Evolutionary conservation across 1,140 invertebrate genomes (phyloP).

Genomic region (Cryptotermes secundus): DNA sequence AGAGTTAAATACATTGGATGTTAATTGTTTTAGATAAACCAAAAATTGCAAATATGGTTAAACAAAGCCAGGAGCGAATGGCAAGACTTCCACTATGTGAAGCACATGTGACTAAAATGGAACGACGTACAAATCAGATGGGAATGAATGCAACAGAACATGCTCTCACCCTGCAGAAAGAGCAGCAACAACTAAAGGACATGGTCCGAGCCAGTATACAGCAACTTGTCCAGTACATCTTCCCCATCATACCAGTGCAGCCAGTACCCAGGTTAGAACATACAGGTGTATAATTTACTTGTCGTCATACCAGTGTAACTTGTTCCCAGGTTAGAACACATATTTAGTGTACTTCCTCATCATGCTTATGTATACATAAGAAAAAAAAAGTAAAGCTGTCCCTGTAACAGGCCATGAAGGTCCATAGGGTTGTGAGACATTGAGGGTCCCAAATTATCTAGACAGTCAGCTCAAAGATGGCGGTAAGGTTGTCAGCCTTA

Average conservation of each 20-base stretch:
- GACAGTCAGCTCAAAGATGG: no score
- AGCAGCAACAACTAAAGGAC: conserved; percentile 59
- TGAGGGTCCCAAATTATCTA: no score
- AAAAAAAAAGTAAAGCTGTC: no score
- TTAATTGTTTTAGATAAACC: background rate
- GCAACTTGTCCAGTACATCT: conserved; percentile 73
- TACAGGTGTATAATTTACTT: background rate
- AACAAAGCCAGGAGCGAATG: conserved; percentile 43
- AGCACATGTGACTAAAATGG: conserved; percentile 61
- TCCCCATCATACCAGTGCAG: conserved; percentile 65
- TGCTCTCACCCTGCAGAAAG: conserved; percentile 53
- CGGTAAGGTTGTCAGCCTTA: no score
- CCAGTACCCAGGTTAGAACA: conserved; percentile 51
- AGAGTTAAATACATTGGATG: background rate
- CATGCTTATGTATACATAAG: no score
- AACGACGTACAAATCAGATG: conserved; percentile 56
- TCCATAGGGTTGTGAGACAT: no score
- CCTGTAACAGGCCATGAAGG: no score
- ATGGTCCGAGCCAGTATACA: conserved; percentile 61
- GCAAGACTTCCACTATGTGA: conserved; percentile 60
- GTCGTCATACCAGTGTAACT: no score
- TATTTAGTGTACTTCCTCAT: no score
- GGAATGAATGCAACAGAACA: conserved; percentile 54
- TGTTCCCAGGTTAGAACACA: no score
- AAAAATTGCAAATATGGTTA: background rate